Percentiles rank a stretch among this genome's conserved stretches.
phyloP scores from a whole-genome alignment of 2,113 vertebrate genomes.

The Eretmochelys imbricata region DNA sequence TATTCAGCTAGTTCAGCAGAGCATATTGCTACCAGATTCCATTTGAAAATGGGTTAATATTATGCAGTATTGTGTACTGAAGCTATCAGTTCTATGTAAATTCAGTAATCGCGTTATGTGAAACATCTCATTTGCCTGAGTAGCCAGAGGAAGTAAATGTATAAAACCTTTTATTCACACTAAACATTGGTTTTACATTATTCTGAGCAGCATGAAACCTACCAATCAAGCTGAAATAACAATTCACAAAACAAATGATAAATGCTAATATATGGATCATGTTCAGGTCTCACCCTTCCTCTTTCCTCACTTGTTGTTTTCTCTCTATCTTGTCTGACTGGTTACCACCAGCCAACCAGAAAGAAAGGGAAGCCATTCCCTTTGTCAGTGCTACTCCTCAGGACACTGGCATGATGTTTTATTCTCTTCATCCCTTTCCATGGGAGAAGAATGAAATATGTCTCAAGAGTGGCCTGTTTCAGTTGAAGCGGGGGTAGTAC shows the following conservation, averaged over 20 bases:
- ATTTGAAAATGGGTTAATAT: conserved; percentile 21
- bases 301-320: neutral
- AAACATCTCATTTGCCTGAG: neutral
- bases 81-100: conserved; percentile 34
- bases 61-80: neutral
- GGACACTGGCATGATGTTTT: neutral
- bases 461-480: neutral
- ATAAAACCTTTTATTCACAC: conserved; percentile 33
- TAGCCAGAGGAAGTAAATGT: conserved; percentile 17
- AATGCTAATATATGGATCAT: neutral
- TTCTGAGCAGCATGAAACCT: neutral
- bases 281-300: neutral
- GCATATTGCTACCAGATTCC: conserved; percentile 15
- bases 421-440: neutral
- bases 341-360: neutral
- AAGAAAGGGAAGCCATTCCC: neutral
- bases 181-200: conserved; percentile 23
- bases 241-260: neutral
- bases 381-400: neutral
- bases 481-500: neutral
- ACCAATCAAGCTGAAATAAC: conserved; percentile 14
- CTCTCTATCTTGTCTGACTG: neutral
- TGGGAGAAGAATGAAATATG: neutral
- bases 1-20: neutral
- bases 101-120: neutral